phyloP scores from a whole-genome alignment of 2,113 vertebrate genomes.

The Oxygymnocypris stewartii region DNA sequence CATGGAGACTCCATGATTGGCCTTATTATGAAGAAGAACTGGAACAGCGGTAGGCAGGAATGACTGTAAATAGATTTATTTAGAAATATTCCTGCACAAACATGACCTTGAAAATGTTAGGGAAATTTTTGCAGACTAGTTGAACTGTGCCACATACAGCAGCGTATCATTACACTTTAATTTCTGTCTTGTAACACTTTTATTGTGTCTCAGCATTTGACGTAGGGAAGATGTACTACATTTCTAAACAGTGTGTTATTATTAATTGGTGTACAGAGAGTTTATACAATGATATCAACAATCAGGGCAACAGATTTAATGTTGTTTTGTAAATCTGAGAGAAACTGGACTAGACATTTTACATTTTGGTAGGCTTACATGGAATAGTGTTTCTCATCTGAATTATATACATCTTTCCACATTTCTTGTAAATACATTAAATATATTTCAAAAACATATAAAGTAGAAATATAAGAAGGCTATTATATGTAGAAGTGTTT shows the following conservation, averaged over 20 bases:
- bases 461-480: conserved; percentile 59
- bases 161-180: conserved; percentile 42
- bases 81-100: conserved; percentile 28
- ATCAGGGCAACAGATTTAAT: conserved; percentile 74
- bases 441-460: conserved; percentile 65
- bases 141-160: conserved; percentile 36
- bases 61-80: conserved; percentile 48
- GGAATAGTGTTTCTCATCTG: conserved; percentile 69
- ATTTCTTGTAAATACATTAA: conserved; percentile 75
- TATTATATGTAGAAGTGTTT: conserved; percentile 42
- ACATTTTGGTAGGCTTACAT: conserved; percentile 62
- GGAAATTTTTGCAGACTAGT: conserved; percentile 44
- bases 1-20: conserved; percentile 29
- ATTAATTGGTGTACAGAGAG: conserved; percentile 70
- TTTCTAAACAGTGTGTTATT: conserved; percentile 49
- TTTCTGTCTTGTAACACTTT: conserved; percentile 40
- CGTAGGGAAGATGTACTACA: conserved; percentile 27
- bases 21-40: conserved; percentile 47
- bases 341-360: conserved; percentile 80
- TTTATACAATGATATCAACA: conserved; percentile 78
- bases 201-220: conserved; percentile 52
- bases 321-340: conserved; percentile 58
- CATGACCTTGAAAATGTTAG: conserved; percentile 39
- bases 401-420: conserved; percentile 65
- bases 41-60: conserved; percentile 14